These are phyloP conservation scores for Atrichornis clamosus DNA, from an alignment of 2,113 vertebrate genomes.

Conservation along the genomic window DNA sequence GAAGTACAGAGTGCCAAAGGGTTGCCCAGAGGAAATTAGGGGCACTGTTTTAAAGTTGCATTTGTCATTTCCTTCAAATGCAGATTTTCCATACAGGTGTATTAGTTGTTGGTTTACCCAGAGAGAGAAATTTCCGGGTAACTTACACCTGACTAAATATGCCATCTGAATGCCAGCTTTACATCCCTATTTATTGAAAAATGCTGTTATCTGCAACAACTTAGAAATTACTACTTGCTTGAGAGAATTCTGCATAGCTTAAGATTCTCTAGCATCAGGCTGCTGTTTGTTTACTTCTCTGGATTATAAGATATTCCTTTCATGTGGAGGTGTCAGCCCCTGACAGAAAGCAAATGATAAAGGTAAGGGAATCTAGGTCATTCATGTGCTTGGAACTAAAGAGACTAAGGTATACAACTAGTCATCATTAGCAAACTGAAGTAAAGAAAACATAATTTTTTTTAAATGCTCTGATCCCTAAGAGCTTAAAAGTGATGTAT, in stretches of 20 bases:
- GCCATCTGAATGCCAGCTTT: not conserved
- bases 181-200: not conserved
- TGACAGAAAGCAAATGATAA: not conserved
- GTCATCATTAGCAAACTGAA: not conserved
- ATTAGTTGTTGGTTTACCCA: not conserved
- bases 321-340: not conserved
- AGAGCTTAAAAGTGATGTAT: not conserved
- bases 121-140: not conserved
- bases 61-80: not conserved
- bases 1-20: not conserved
- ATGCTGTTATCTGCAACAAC: not conserved
- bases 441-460: not conserved
- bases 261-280: not conserved
- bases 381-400: not conserved
- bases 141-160: not conserved
- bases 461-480: not conserved
- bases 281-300: not conserved
- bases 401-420: not conserved
- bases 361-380: not conserved
- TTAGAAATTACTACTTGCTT: not conserved
- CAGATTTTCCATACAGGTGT: not conserved
- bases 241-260: not conserved
- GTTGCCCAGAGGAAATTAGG: not conserved
- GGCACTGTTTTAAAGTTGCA: not conserved
- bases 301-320: not conserved